phyloP scores from a whole-genome alignment of 2,113 vertebrate species.

The Pseudopipra pipra region DNA sequence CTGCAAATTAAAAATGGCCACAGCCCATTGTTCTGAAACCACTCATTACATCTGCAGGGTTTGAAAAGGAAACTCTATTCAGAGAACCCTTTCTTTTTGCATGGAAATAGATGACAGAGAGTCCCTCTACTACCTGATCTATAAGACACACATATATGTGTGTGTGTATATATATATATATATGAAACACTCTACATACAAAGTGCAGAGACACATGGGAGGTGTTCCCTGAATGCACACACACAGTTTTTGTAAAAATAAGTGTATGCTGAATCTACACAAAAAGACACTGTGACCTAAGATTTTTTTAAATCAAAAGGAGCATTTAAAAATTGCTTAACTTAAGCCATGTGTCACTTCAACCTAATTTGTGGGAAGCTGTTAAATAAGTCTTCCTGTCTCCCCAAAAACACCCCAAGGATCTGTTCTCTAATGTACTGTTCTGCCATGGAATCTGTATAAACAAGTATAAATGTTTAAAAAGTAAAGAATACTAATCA shows the following conservation, averaged over 20 bases:
- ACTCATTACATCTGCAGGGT: not conserved
- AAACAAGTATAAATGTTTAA: constrained; percentile 79
- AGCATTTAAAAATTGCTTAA: constrained; percentile 60
- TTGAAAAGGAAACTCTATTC: constrained; percentile 8
- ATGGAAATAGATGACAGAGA: not conserved
- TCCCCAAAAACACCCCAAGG: constrained; percentile 66
- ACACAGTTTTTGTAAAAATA: not conserved
- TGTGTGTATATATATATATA: no score
- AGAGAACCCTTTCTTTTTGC: not conserved
- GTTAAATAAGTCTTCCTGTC: constrained; percentile 57
- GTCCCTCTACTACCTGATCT: not conserved
- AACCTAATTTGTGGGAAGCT: constrained; percentile 55
- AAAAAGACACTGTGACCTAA: not conserved
- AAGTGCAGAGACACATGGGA: accelerated
- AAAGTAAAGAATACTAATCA: constrained; percentile 82
- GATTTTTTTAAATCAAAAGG: constrained; percentile 54
- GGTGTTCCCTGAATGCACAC: not conserved
- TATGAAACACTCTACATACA: not conserved
- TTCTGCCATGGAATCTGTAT: constrained; percentile 63
- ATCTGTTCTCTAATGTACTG: constrained; percentile 67
- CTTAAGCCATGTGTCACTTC: constrained; percentile 41
- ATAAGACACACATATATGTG: not conserved
- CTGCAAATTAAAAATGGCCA: constrained; percentile 39
- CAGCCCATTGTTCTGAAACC: constrained; percentile 14
- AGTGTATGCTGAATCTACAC: not conserved